Percentiles rank a stretch among this genome's conserved stretches.
These are phyloP conservation scores for Ctena decussata DNA, from an alignment of 2,888 invertebrate species.

Conservation along the genomic window DNA sequence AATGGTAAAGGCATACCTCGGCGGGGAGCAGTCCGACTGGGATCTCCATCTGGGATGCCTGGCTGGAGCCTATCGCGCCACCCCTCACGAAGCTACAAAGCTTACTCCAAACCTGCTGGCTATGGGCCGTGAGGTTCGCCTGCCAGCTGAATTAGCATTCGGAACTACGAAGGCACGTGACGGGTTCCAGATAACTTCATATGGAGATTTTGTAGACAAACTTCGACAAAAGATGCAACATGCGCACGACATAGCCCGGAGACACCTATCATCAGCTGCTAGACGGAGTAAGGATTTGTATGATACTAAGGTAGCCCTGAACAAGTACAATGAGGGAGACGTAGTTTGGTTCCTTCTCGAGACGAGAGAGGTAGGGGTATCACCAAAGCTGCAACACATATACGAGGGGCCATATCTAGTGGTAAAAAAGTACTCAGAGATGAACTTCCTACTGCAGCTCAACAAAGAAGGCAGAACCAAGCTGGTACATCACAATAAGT, in stretches of 20 bases:
- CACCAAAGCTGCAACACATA: background rate
- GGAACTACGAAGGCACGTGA: too few relatives aligned
- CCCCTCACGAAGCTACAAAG: too few relatives aligned
- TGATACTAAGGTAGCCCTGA: background rate
- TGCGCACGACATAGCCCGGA: background rate
- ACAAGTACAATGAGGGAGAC: background rate
- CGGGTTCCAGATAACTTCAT: too few relatives aligned
- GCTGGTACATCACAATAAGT: background rate
- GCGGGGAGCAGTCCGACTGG: conserved; percentile 7
- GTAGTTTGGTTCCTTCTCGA: background rate
- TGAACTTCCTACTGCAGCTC: background rate
- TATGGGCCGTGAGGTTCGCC: too few relatives aligned
- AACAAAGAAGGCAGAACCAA: background rate
- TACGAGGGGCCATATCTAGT: too few relatives aligned
- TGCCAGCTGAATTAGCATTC: too few relatives aligned
- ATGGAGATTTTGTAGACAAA: too few relatives aligned
- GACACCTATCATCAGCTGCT: background rate
- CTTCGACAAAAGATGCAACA: too few relatives aligned
- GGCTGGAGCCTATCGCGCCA: too few relatives aligned
- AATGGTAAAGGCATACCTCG: conserved; percentile 7
- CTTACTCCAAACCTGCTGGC: too few relatives aligned
- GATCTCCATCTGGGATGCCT: background rate
- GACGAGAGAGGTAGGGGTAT: background rate
- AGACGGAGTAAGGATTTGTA: background rate
- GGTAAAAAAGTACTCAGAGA: too few relatives aligned